Conservation (phyloP, 2,797 vertebrate genomes). For the Corythornis leucogaster region DNA sequence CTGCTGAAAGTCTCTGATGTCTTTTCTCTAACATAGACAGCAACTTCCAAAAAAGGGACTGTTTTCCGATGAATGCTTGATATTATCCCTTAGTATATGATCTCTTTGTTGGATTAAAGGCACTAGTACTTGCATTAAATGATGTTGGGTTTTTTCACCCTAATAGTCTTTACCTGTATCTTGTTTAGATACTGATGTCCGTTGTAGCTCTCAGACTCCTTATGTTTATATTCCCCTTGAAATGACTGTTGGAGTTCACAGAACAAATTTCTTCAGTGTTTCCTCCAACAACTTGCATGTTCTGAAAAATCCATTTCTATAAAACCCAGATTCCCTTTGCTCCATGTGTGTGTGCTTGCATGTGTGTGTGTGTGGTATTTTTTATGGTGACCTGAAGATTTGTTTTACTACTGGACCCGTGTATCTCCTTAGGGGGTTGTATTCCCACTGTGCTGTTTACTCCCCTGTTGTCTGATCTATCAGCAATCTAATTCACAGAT, state of each 20-base stretch:
- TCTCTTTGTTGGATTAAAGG: slow-evolving; percentile 66
- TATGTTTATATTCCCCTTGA: slow-evolving; percentile 45
- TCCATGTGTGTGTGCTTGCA: neutral
- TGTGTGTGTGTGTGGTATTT: neutral
- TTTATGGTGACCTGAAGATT: slow-evolving; percentile 44
- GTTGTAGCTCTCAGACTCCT: neutral
- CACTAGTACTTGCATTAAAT: slow-evolving; percentile 45
- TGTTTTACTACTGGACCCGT: neutral
- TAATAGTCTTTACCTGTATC: slow-evolving; percentile 43
- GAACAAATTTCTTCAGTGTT: slow-evolving; percentile 36
- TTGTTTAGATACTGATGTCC: slow-evolving; percentile 25
- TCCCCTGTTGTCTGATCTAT: slow-evolving; percentile 18
- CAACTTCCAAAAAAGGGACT: slow-evolving; percentile 39
- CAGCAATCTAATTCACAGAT: neutral
- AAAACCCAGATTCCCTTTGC: slow-evolving; percentile 17
- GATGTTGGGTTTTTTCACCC: slow-evolving; percentile 19
- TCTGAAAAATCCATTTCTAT: slow-evolving; percentile 57
- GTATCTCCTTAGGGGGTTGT: neutral
- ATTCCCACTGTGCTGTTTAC: slow-evolving; percentile 16
- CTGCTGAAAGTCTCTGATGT: slow-evolving; percentile 34
- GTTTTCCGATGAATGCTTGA: slow-evolving; percentile 50
- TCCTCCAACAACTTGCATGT: slow-evolving; percentile 30
- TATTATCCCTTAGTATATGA: slow-evolving; percentile 57
- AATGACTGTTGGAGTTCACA: slow-evolving; percentile 23
- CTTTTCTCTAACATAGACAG: slow-evolving; percentile 36